Percentiles rank a stretch among this genome's conserved stretches.
phyloP scores from a whole-genome alignment of 1,140 invertebrate genomes.

The Calycopis cecrops region DNA sequence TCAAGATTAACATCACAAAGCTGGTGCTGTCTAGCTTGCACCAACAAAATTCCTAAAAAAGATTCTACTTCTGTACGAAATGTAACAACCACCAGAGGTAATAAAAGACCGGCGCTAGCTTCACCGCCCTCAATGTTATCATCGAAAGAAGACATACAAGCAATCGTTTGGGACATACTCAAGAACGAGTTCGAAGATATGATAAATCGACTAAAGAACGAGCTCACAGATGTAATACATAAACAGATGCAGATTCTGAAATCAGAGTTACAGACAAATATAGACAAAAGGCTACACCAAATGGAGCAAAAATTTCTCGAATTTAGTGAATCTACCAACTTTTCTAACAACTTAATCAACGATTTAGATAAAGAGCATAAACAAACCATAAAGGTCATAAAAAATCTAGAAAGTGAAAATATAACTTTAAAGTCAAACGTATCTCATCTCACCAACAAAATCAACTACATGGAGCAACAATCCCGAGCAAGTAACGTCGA shows the following conservation, averaged over 20 bases:
- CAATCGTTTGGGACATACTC: background rate
- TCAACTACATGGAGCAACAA: background rate
- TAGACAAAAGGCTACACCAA: background rate
- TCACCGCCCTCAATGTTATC: background rate
- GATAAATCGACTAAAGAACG: background rate
- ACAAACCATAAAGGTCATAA: background rate
- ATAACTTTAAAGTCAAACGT: background rate
- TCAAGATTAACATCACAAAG: background rate
- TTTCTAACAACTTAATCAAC: background rate
- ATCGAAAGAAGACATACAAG: background rate
- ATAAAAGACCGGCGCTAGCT: background rate
- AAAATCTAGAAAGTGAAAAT: background rate
- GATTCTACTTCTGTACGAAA: background rate
- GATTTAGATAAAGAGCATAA: background rate
- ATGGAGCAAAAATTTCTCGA: background rate
- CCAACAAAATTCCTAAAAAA: background rate
- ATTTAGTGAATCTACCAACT: background rate
- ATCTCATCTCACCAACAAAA: background rate
- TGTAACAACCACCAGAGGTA: background rate
- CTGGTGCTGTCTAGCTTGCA: conserved; percentile 1
- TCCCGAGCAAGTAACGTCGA: background rate
- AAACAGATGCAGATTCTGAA: background rate
- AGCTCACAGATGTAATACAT: background rate
- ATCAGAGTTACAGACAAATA: no score
- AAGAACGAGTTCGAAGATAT: background rate